phyloP scores from a whole-genome alignment of 2,888 invertebrate genomes.

The Drosophila kuntzei region DNA sequence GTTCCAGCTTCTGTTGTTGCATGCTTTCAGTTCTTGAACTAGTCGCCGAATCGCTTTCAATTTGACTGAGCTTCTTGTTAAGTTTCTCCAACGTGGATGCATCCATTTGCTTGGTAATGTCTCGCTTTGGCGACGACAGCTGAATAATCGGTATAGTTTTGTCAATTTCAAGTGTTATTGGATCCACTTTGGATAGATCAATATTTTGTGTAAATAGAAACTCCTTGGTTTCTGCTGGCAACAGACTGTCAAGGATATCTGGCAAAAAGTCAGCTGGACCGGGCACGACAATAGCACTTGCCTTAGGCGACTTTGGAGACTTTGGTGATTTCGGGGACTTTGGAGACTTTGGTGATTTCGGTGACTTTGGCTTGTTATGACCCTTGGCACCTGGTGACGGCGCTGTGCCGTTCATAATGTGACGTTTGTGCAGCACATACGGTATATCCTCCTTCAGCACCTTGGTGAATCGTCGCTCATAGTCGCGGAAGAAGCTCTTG shows the following conservation, averaged over 20 bases:
- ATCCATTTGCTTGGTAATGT: conserved; percentile 90
- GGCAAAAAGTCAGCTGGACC: conserved; percentile 86
- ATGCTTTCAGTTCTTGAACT: conserved; percentile 91
- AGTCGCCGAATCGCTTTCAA: conserved; percentile 91
- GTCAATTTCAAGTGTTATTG: conserved; percentile 90
- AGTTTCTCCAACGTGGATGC: conserved; percentile 89
- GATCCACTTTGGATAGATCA: conserved; percentile 90
- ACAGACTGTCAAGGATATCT: conserved; percentile 86
- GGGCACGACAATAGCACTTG: conserved; percentile 37
- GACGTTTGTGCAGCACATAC: conserved; percentile 93
- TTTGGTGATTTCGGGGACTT: conserved; percentile 88
- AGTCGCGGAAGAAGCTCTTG: conserved; percentile 90
- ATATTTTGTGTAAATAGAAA: conserved; percentile 92
- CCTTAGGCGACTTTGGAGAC: conserved; percentile 86
- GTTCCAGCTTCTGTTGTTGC: conserved; percentile 87
- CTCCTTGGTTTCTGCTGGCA: conserved; percentile 86
- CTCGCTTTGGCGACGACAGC: conserved; percentile 89
- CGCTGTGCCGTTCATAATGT: conserved; percentile 94
- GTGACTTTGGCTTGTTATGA: conserved; percentile 88
- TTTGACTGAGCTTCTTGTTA: conserved; percentile 90
- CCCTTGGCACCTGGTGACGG: conserved; percentile 86
- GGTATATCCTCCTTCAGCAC: conserved; percentile 90
- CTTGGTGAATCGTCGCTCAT: conserved; percentile 87
- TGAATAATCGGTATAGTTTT: conserved; percentile 88
- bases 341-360: conserved; percentile 89